Base-by-base conservation (phyloP, 1,140 invertebrate genomes). In the Plodia interpunctella region DNA sequence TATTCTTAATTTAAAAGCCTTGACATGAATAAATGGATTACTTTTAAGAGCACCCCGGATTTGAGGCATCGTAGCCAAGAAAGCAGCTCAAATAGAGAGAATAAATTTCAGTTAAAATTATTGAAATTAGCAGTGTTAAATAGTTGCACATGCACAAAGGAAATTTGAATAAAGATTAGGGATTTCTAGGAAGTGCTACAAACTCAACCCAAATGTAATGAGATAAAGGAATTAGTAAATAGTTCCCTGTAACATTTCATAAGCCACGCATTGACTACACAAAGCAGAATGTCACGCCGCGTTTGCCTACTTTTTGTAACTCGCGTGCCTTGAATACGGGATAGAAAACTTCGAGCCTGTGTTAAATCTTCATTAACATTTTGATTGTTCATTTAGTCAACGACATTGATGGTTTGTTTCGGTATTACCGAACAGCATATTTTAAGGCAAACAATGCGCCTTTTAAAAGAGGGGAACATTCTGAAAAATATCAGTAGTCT, bases 391-490 rank as follows among this genome's bases (percentile, higher is more conserved):
- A 81, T 66, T 66, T 73, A 72, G 72, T 81, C 68, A 74, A 74
- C 80, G 87, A 87, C 87, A 89, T 87, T 88, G 87, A 78, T 82
- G 71, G 72, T 89, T 87, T 83, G 84, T 87, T 84, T 87, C 80
- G 83, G 82, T 87, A 76, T 85, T 85, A 79, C 80, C 70, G 78
- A 82, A 82, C 77, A 68, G 75, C 74, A 87, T 86, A 86, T 83
- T 82, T 88, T 78, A 74, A 53, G 55, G 72, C 70, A 74, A 82
- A 80, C 75, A 82, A 83, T 79, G 70, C 59, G 64, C 57, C 70
- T 76, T 73, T 84, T 89, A 89, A 78, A 89, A 89, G 76, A 71
- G 55, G 74, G 60, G 20, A 57, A 66, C 71, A 74, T 70, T 65
- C 63, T 62, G 72, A 76, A 81, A 81, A 81, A 75, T 77, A 76